Percentiles rank a stretch among this genome's conserved stretches.
phyloP scores from a whole-genome alignment of 1,140 invertebrate genomes.

The Bombus consobrinus region DNA sequence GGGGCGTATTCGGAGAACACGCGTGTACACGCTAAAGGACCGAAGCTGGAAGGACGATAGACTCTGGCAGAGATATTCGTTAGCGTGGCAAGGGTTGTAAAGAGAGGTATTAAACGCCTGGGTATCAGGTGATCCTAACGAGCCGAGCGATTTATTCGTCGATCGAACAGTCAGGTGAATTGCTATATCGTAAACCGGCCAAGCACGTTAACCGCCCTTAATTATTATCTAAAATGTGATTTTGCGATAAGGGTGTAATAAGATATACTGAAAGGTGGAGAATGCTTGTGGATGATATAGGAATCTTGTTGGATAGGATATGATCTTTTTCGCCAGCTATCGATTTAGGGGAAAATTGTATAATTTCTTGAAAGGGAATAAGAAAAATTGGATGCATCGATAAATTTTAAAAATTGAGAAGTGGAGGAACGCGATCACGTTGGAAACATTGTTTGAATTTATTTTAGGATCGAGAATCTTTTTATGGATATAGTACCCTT shows the following conservation, averaged over 20 bases:
- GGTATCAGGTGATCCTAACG: conserved; percentile 54
- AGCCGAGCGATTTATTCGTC: conserved; percentile 33
- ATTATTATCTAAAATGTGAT: conserved; percentile 26
- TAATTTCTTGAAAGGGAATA: neutral
- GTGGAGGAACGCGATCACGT: too few relatives aligned
- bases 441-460: neutral
- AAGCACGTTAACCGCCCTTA: conserved; percentile 13
- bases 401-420: neutral
- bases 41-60: conserved; percentile 5
- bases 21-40: conserved; percentile 2
- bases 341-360: neutral
- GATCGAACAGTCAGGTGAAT: conserved; percentile 34
- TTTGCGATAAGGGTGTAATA: neutral
- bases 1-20: neutral
- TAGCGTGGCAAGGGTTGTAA: conserved; percentile 34
- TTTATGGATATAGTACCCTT: neutral
- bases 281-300: too few relatives aligned
- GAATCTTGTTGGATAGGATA: neutral
- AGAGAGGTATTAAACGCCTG: conserved; percentile 44
- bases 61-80: conserved; percentile 41
- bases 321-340: neutral
- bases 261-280: fast-evolving
- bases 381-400: neutral
- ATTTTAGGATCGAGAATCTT: neutral
- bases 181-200: conserved; percentile 32